Conservation (phyloP, 2,113 vertebrate genomes). For the Leptosomus discolor region DNA sequence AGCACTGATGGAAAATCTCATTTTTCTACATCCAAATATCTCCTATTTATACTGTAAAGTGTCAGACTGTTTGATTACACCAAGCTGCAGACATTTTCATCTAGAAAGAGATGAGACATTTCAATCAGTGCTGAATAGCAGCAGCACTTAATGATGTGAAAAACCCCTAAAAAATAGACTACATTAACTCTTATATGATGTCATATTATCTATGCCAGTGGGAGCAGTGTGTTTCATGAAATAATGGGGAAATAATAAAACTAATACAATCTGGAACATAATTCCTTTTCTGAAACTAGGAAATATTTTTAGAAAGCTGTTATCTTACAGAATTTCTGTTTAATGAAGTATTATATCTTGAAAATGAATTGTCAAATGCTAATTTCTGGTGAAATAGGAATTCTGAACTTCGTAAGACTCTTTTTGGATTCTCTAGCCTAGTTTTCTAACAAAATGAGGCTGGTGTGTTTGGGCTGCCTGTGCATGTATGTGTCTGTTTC, state of each 20-base stretch:
- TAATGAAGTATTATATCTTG: background rate
- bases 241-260: constrained; percentile 1
- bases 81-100: constrained; percentile 23
- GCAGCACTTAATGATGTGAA: constrained; percentile 22
- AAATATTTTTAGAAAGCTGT: background rate
- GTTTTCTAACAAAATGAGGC: background rate
- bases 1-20: constrained; percentile 2
- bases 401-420: background rate
- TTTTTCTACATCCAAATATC: background rate
- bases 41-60: constrained; percentile 29
- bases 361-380: background rate
- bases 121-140: constrained; percentile 45
- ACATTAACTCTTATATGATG: constrained; percentile 11
- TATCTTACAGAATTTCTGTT: background rate
- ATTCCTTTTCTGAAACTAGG: background rate
- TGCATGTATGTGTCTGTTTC: background rate
- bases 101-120: constrained; percentile 21
- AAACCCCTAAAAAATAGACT: background rate
- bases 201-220: background rate
- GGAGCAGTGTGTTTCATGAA: background rate
- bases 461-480: background rate
- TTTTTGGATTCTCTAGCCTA: background rate
- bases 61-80: constrained; percentile 54
- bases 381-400: background rate
- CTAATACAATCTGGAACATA: background rate